Percentiles rank a stretch among this genome's conserved stretches.
phyloP scores from a whole-genome alignment of 2,113 vertebrate genomes.

The Etia nguti region DNA sequence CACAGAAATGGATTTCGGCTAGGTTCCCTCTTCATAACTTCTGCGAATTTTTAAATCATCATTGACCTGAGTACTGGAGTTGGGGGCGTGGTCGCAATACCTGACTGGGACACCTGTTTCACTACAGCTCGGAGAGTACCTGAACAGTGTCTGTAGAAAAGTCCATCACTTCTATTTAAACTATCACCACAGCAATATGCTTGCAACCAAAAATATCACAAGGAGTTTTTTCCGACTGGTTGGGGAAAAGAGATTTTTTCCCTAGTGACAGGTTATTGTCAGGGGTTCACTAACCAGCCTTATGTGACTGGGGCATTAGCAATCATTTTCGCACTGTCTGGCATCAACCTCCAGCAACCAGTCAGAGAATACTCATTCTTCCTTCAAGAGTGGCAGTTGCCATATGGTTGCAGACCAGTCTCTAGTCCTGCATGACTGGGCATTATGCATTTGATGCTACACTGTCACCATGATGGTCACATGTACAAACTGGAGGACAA shows the following conservation, averaged over 20 bases:
- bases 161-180: neutral
- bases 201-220: neutral
- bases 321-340: rapidly evolving
- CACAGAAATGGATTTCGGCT: neutral
- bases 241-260: neutral
- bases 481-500: neutral
- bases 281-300: neutral
- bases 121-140: neutral
- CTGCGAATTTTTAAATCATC: neutral
- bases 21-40: neutral
- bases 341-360: neutral
- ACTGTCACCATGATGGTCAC: neutral
- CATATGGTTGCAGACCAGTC: neutral
- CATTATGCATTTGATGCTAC: neutral
- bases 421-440: neutral
- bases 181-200: neutral
- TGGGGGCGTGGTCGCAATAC: neutral
- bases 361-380: neutral
- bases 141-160: neutral
- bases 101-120: neutral
- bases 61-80: neutral
- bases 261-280: neutral
- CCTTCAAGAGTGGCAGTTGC: neutral
- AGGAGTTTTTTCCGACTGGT: neutral
- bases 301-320: neutral